Evolutionary conservation across 2,797 vertebrate species (phyloP).

Genomic region (Remorina albescens): DNA sequence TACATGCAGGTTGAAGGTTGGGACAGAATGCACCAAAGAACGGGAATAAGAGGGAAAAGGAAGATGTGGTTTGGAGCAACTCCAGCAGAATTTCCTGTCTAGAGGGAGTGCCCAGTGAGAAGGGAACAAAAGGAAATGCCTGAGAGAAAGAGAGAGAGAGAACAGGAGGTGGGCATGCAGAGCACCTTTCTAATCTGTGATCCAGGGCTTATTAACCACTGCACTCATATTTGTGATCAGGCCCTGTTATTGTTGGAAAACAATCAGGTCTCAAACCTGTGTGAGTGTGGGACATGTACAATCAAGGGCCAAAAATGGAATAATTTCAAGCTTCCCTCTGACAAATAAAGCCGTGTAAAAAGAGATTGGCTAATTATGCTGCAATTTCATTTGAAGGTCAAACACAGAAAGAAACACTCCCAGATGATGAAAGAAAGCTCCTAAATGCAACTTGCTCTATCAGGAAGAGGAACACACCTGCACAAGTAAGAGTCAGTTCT

Average conservation of each 20-base stretch:
- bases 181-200: conserved; percentile 18
- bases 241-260: too few species aligned
- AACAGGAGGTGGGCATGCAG: conserved; percentile 20
- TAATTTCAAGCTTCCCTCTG: not conserved
- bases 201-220: not conserved
- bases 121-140: conserved; percentile 73
- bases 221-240: too few species aligned
- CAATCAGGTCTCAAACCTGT: conserved; percentile 26
- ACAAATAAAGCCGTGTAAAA: conserved; percentile 13
- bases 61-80: conserved; percentile 56
- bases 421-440: conserved; percentile 34
- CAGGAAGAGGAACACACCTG: conserved; percentile 60
- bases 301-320: not conserved
- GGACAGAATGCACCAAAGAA: conserved; percentile 69
- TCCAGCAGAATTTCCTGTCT: conserved; percentile 79
- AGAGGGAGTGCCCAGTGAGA: conserved; percentile 60
- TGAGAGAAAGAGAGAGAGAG: conserved; percentile 36
- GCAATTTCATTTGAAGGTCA: conserved; percentile 25
- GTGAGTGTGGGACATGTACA: conserved; percentile 30
- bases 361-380: conserved; percentile 14
- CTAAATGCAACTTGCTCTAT: not conserved
- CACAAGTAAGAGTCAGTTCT: conserved; percentile 53
- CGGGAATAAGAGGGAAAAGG: conserved; percentile 48
- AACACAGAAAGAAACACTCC: conserved; percentile 10
- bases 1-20: conserved; percentile 47